phyloP scores from a whole-genome alignment of 2,797 vertebrate species.

The Taenioides sp. region DNA sequence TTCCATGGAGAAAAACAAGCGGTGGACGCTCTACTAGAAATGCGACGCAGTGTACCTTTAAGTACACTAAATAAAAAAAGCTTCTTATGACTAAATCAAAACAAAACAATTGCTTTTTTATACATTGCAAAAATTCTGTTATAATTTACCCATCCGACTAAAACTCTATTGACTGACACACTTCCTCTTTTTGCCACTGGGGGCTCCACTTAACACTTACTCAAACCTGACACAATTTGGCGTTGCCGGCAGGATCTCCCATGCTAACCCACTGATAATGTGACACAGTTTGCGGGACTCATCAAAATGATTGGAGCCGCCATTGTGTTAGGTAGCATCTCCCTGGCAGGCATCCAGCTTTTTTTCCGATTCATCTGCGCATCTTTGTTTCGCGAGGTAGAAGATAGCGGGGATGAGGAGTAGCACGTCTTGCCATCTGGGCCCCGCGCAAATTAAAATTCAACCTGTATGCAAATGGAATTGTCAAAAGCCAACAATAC shows the following conservation, averaged over 20 bases:
- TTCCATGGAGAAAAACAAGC: too few relatives aligned
- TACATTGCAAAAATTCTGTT: too few relatives aligned
- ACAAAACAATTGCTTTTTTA: too few relatives aligned
- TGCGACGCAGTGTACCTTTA: too few relatives aligned
- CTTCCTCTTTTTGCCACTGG: constrained; percentile 49
- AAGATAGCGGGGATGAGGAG: constrained; percentile 55
- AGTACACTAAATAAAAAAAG: too few relatives aligned
- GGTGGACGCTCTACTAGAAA: too few relatives aligned
- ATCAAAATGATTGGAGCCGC: constrained; percentile 86
- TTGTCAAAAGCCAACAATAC: constrained; percentile 99
- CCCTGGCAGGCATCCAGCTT: constrained; percentile 89
- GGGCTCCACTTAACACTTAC: constrained; percentile 19
- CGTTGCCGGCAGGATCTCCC: constrained; percentile 80
- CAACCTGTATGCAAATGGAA: constrained; percentile 89
- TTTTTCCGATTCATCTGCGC: constrained; percentile 88
- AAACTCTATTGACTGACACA: background rate
- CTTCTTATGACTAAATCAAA: too few relatives aligned
- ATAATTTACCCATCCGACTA: background rate
- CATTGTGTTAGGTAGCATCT: constrained; percentile 84
- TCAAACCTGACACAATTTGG: constrained; percentile 39
- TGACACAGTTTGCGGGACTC: constrained; percentile 87
- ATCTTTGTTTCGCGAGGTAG: constrained; percentile 86
- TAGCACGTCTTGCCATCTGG: constrained; percentile 86
- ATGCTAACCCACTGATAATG: constrained; percentile 83
- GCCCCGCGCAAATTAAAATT: constrained; percentile 95